Base-by-base conservation (phyloP, 2,888 invertebrate species). In the Chamaedrilus cognettii region DNA sequence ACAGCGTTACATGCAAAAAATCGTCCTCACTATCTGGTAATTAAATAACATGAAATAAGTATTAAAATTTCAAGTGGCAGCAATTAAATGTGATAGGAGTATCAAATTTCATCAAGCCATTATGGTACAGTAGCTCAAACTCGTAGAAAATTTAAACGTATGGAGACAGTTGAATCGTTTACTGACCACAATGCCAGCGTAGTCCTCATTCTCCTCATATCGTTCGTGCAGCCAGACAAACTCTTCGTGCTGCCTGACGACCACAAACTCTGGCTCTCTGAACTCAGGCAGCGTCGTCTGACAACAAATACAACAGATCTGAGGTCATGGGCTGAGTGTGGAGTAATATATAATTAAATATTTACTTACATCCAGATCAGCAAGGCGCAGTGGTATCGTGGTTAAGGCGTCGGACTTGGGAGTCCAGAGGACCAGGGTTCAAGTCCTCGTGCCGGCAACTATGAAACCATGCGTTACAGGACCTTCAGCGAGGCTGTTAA, bases 211-310 rank as follows among this genome's bases (percentile, higher is more conserved):
- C 83, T 99, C 98, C 79, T 96, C 97, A 80, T 96, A 96, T 61
- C 95, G 87, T 84, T 96, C 96, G 80, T 99, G 98, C 19, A 99
- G 87, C 99, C 99, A 99, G 58, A 98, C 92, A 85, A 99, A 99
- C 84, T 99, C 99, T 81, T 99, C 99, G 82, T 99, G 99, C 80
- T 98, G 98, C 28, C 99, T 87, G 2, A 96, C 95, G 15, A 99
- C 99, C 60, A 94, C 90, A 84, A 97, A 96, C 80, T 99, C 99
- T 0, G 91, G 87, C 83, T 96, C 95, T 76, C 91, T 89, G 84
- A 96, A 99, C 77, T 90, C 91, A 2, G 93, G 91, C 79, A 97
- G 85, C 0, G 93, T 92, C 1, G 97, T 96, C 87, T 88, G 79
- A 50, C 2, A 34, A 42, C 49, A 50, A 11, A 67, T 31, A 61